Evolutionary conservation across 2,113 vertebrate species (phyloP).

Genomic region (Enhydra lutris): DNA sequence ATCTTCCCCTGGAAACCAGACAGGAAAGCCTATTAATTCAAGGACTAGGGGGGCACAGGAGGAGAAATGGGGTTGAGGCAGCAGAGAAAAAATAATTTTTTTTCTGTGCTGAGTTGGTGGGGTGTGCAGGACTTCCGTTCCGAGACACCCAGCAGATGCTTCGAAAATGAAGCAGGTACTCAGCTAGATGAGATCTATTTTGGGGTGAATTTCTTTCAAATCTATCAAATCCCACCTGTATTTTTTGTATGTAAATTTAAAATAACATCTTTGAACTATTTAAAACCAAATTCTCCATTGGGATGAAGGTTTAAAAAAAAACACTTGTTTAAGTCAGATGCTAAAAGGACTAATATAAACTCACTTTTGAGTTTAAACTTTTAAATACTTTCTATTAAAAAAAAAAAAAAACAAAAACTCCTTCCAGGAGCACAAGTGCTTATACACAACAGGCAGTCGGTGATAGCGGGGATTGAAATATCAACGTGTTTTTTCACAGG

Average conservation of each 20-base stretch:
- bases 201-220: neutral
- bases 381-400: constrained; percentile 33
- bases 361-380: constrained; percentile 57
- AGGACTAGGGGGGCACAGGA: neutral
- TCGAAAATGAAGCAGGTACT: neutral
- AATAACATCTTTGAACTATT: neutral
- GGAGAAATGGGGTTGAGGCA: neutral
- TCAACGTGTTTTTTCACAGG: constrained; percentile 56
- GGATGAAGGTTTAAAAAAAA: neutral
- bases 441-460: constrained; percentile 22
- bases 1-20: accelerated
- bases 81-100: constrained; percentile 23
- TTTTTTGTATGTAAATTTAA: constrained; percentile 4
- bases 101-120: neutral
- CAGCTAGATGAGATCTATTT: neutral
- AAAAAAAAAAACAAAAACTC: neutral
- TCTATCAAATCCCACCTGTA: neutral
- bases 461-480: constrained; percentile 54
- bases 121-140: neutral
- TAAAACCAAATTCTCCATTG: neutral
- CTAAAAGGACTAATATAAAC: constrained; percentile 10
- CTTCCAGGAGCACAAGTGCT: neutral
- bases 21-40: neutral
- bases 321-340: constrained; percentile 24
- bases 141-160: neutral